A percentile compares a stretch with the other conserved stretches of the same genome.
phyloP scores from a whole-genome alignment of 2,797 vertebrate genomes.

The Onychomys arenicola region DNA sequence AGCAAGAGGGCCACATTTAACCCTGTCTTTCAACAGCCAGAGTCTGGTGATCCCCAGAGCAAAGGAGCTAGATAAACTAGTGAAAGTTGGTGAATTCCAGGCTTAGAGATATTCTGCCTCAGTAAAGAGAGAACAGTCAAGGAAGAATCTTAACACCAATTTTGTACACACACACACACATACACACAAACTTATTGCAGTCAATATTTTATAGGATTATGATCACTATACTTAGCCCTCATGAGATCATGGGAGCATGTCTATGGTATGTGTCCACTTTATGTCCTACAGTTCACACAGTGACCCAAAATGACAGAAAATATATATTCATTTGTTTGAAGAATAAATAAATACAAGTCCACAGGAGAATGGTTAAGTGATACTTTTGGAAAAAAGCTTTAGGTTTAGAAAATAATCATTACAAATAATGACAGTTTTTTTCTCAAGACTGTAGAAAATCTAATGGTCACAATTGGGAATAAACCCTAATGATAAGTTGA shows the following conservation, averaged over 20 bases:
- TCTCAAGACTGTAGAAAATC: slow-evolving; percentile 5
- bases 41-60: neutral
- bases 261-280: neutral
- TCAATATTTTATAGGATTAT: neutral
- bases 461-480: neutral
- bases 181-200: neutral
- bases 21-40: neutral
- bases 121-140: neutral
- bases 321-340: neutral
- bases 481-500: neutral
- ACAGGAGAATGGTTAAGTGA: neutral
- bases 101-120: neutral
- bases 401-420: slow-evolving; percentile 49
- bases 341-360: neutral
- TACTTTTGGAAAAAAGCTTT: neutral
- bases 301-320: fast-evolving
- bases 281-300: neutral
- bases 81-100: neutral
- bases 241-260: fast-evolving
- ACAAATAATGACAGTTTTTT: slow-evolving; percentile 22
- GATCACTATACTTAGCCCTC: neutral
- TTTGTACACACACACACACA: neutral
- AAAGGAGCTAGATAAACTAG: neutral
- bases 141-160: neutral
- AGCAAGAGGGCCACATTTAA: neutral